A percentile compares a stretch with the other conserved stretches of the same genome.
These are phyloP conservation scores for Thereva nobilitata DNA, from an alignment of 2,888 invertebrate genomes.

Conservation along the genomic window DNA sequence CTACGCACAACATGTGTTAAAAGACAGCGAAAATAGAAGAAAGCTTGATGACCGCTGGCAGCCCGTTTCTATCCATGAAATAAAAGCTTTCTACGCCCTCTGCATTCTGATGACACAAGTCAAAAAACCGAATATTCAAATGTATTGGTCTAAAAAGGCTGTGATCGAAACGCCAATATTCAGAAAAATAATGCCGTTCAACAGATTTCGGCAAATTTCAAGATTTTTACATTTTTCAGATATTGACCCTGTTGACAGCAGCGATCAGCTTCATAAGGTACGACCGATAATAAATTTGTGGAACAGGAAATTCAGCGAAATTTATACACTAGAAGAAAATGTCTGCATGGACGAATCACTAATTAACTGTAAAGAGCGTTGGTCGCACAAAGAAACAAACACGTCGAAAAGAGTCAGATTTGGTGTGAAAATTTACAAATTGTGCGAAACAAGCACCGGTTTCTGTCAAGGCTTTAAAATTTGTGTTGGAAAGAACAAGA, in stretches of 20 bases:
- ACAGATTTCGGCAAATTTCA: constrained; percentile 12
- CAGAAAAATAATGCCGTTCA: constrained; percentile 3
- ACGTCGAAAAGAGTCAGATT: constrained; percentile 17
- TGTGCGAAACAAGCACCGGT: constrained; percentile 22
- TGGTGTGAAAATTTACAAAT: constrained; percentile 24
- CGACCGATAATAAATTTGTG: constrained; percentile 10
- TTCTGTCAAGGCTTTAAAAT: constrained; percentile 16
- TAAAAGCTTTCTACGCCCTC: neutral
- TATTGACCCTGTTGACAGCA: constrained; percentile 2
- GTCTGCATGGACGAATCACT: constrained; percentile 17
- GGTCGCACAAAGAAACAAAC: constrained; percentile 5
- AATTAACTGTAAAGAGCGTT: constrained; percentile 21
- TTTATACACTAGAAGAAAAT: constrained; percentile 22
- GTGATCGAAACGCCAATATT: constrained; percentile 18
- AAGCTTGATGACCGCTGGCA: constrained; percentile 9
- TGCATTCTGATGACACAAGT: neutral
- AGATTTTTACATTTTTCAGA: constrained; percentile 18
- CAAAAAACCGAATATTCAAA: constrained; percentile 17
- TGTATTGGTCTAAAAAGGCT: constrained; percentile 25
- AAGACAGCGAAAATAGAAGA: constrained; percentile 8
- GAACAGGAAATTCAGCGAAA: constrained; percentile 11
- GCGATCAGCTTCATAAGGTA: constrained; percentile 6
- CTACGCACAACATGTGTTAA: constrained; percentile 8
- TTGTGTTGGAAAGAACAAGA: constrained; percentile 5
- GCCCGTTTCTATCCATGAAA: constrained; percentile 8